A percentile compares a stretch with the other conserved stretches of the same genome.
These are phyloP conservation scores for Hexactinellida sp. DNA, from an alignment of 37 sponge, comb jelly and placozoan species.

Conservation along the genomic window DNA sequence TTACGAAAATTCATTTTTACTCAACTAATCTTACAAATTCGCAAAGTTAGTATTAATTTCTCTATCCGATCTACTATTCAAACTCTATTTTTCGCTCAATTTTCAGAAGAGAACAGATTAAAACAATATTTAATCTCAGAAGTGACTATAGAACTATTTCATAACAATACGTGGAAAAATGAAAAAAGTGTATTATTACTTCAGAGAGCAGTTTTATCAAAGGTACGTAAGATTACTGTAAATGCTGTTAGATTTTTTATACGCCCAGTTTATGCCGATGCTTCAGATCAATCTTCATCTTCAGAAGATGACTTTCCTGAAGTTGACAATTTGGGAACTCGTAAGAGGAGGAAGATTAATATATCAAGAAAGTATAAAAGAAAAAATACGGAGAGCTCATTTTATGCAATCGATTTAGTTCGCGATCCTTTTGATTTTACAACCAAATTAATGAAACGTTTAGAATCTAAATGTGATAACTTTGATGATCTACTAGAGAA, in stretches of 20 bases:
- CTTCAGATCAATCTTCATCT: neutral
- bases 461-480: neutral
- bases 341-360: neutral
- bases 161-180: neutral
- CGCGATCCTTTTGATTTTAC: conserved; percentile 2
- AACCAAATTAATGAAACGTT: neutral
- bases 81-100: neutral
- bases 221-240: neutral
- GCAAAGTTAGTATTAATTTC: neutral
- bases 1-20: neutral
- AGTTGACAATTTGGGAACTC: neutral
- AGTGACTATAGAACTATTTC: neutral
- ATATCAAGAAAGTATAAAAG: neutral
- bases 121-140: neutral
- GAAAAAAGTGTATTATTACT: neutral
- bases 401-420: neutral
- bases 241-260: neutral
- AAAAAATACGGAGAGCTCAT: neutral
- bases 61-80: neutral
- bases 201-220: neutral
- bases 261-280: neutral
- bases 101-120: neutral
- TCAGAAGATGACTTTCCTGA: neutral
- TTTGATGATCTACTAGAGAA: neutral
- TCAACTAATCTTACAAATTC: neutral